Percentiles rank a stretch among this genome's conserved stretches.
phyloP scores from a whole-genome alignment of 2,888 invertebrate genomes.

The Amorpha juglandis region DNA sequence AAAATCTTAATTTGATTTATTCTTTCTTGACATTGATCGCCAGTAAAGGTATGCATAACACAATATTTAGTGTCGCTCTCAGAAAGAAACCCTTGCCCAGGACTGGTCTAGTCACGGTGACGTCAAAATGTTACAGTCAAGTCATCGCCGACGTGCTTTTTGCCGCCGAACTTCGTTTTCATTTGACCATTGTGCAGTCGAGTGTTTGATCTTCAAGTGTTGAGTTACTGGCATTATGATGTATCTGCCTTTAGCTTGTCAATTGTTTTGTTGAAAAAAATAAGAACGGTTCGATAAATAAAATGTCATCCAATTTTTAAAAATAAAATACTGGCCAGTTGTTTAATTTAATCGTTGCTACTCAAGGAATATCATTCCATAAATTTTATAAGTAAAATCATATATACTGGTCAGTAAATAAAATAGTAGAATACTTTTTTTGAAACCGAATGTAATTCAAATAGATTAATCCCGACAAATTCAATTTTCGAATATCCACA shows the following conservation, averaged over 20 bases:
- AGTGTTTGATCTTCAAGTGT: background rate
- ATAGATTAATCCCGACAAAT: background rate
- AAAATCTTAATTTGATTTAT: too few relatives aligned
- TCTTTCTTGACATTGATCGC: constrained; percentile 33
- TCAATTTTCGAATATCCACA: constrained; percentile 7
- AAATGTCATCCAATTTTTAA: background rate
- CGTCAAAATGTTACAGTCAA: constrained; percentile 39
- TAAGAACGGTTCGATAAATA: background rate
- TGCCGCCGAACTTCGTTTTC: constrained; percentile 16
- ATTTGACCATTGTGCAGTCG: background rate
- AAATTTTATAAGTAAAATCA: background rate
- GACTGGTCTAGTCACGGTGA: constrained; percentile 37
- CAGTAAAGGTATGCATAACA: constrained; percentile 26
- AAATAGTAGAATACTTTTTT: background rate
- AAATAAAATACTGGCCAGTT: background rate
- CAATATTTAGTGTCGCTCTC: background rate
- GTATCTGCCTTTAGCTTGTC: background rate
- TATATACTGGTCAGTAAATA: background rate
- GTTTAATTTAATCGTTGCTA: background rate
- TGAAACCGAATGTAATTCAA: too few relatives aligned
- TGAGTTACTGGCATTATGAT: background rate
- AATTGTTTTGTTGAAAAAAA: background rate
- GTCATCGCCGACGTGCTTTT: constrained; percentile 35
- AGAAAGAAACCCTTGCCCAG: background rate
- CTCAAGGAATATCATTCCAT: background rate